A percentile compares a stretch with the other conserved stretches of the same genome.
phyloP scores from a whole-genome alignment of 2,888 invertebrate species.

The Camponotus fellah region DNA sequence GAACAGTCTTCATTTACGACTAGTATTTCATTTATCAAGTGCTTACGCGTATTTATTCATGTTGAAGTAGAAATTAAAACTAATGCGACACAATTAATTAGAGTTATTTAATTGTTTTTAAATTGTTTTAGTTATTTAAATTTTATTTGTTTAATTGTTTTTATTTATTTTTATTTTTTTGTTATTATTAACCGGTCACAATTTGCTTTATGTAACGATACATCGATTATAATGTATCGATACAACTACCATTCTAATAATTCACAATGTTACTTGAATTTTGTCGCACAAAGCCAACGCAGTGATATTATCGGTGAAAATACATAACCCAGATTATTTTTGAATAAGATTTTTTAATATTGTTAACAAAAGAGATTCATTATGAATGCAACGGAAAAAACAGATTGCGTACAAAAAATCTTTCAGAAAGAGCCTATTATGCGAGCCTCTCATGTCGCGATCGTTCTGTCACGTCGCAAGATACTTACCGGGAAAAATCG shows the following conservation, averaged over 20 bases:
- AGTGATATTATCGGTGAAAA: conserved; percentile 9
- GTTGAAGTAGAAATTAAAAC: neutral
- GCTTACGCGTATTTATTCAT: neutral
- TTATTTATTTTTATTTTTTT: neutral
- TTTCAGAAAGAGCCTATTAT: conserved; percentile 18
- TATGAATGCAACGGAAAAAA: conserved; percentile 1
- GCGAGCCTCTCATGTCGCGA: neutral
- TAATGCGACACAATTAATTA: neutral
- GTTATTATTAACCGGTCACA: conserved; percentile 22
- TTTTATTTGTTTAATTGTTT: no score
- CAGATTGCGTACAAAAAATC: conserved; percentile 22
- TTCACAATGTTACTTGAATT: neutral
- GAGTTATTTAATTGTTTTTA: no score
- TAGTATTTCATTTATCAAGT: neutral
- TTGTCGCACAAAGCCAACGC: neutral
- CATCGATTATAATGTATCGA: neutral
- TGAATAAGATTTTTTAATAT: conserved; percentile 51
- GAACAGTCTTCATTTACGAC: neutral
- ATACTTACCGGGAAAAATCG: conserved; percentile 55
- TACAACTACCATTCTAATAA: neutral
- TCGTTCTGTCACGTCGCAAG: conserved; percentile 23
- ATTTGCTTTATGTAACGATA: conserved; percentile 2
- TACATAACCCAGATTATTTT: conserved; percentile 32
- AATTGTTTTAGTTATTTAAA: no score
- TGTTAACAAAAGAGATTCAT: conserved; percentile 23